These are phyloP conservation scores for Rousettus leschenaultii DNA, from an alignment of 2,113 vertebrate genomes.

Conservation along the genomic window DNA sequence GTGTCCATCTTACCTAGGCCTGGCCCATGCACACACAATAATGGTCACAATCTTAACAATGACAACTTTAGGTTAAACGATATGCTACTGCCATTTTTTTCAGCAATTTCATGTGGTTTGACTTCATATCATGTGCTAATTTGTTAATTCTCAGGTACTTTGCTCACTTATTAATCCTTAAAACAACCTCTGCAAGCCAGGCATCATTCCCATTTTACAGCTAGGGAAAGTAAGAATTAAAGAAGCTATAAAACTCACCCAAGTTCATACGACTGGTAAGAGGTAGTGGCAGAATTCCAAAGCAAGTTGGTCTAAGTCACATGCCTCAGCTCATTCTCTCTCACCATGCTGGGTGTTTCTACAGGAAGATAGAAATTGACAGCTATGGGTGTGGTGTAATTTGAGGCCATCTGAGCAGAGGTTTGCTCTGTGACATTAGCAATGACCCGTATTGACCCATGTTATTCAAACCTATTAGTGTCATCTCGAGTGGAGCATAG, in stretches of 20 bases:
- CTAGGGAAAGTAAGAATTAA: neutral
- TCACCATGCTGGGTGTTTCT: neutral
- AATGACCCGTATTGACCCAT: neutral
- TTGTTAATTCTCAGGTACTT: neutral
- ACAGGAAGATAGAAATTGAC: conserved; percentile 35
- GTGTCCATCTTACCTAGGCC: neutral
- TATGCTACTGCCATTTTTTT: neutral
- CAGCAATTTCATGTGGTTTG: neutral
- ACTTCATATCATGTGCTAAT: neutral
- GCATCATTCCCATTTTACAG: neutral
- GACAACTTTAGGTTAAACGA: neutral
- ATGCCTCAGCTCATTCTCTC: neutral
- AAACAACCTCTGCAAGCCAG: neutral
- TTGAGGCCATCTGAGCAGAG: neutral
- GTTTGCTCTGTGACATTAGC: neutral
- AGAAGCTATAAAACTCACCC: neutral
- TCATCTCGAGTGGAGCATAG: conserved; percentile 2
- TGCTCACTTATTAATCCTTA: neutral
- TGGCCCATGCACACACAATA: neutral
- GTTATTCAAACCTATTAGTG: conserved; percentile 15
- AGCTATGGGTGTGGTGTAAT: neutral
- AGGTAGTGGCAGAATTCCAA: neutral
- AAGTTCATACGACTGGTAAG: neutral
- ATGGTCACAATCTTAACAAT: neutral
- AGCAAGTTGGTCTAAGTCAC: neutral